phyloP scores from a whole-genome alignment of 2,113 vertebrate genomes.

The Muscicapa adusta region DNA sequence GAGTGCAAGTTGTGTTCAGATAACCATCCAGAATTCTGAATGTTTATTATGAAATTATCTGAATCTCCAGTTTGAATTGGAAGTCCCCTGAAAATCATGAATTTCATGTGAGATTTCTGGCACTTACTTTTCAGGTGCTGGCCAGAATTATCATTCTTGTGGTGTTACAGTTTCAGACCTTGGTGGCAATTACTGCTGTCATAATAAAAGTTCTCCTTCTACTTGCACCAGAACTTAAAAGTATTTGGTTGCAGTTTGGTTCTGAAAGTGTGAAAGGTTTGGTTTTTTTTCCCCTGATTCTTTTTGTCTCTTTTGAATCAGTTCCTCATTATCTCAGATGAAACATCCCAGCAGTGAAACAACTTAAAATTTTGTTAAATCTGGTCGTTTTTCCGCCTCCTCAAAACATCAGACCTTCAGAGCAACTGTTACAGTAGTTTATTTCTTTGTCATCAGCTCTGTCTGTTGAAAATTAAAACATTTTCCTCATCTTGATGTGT shows the following conservation, averaged over 20 bases:
- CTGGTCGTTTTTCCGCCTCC: not conserved
- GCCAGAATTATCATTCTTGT: slow-evolving; percentile 62
- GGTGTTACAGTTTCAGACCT: slow-evolving; percentile 30
- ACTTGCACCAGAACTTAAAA: slow-evolving; percentile 20
- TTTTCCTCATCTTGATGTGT: slow-evolving; percentile 65
- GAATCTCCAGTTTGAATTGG: slow-evolving; percentile 37
- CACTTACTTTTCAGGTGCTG: slow-evolving; percentile 2
- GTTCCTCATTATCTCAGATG: not conserved
- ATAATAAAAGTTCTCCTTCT: slow-evolving; percentile 11
- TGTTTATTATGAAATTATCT: slow-evolving; percentile 27
- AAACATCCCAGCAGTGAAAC: not conserved
- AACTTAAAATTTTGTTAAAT: not conserved
- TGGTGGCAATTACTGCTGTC: slow-evolving; percentile 1
- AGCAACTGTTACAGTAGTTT: slow-evolving; percentile 54
- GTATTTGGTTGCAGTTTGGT: not conserved
- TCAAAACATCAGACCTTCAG: not conserved
- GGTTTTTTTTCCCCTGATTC: not conserved
- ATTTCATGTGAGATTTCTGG: slow-evolving; percentile 52
- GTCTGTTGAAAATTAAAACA: slow-evolving; percentile 70
- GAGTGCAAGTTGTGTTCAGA: slow-evolving; percentile 20
- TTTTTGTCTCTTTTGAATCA: not conserved
- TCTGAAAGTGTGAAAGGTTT: slow-evolving; percentile 15
- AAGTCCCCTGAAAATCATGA: slow-evolving; percentile 14
- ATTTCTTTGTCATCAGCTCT: slow-evolving; percentile 34
- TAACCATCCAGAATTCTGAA: slow-evolving; percentile 5